Percentiles rank a stretch among this genome's conserved stretches.
Evolutionary conservation across 1,140 invertebrate species (phyloP).

Genomic region (Hycleus cichorii): DNA sequence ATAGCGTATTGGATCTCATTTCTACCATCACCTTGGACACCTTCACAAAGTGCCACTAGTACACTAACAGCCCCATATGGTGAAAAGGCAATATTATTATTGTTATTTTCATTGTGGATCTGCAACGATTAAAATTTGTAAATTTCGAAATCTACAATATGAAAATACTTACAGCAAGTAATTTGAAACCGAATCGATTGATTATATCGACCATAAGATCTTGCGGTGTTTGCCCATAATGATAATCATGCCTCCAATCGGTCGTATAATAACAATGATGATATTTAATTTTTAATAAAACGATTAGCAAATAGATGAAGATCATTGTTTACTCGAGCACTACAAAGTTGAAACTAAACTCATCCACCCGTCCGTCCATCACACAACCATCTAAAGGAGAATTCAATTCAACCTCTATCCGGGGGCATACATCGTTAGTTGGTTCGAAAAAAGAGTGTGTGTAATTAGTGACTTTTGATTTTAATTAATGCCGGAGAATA

Average conservation of each 20-base stretch:
- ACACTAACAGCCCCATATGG: slow-evolving; percentile 72
- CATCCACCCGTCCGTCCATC: too few relatives aligned
- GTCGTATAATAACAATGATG: too few relatives aligned
- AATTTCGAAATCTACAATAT: background rate
- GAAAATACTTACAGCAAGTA: slow-evolving; percentile 53
- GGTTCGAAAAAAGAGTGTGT: too few relatives aligned
- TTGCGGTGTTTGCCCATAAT: slow-evolving; percentile 41
- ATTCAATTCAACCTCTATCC: too few relatives aligned
- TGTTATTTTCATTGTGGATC: slow-evolving; percentile 43
- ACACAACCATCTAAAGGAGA: too few relatives aligned
- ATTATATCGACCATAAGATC: slow-evolving; percentile 71
- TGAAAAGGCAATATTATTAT: slow-evolving; percentile 79
- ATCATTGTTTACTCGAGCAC: too few relatives aligned
- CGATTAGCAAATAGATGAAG: too few relatives aligned
- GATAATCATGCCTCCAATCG: background rate
- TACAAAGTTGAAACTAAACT: too few relatives aligned
- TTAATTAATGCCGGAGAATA: too few relatives aligned
- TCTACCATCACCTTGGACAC: slow-evolving; percentile 58
- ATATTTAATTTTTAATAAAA: too few relatives aligned
- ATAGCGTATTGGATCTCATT: slow-evolving; percentile 60
- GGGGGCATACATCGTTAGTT: too few relatives aligned
- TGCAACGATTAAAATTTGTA: slow-evolving; percentile 2
- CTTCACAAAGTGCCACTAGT: slow-evolving; percentile 67
- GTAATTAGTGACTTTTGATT: too few relatives aligned
- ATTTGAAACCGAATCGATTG: slow-evolving; percentile 62